Base-by-base conservation (phyloP, 2,113 vertebrate species). In the Laterallus jamaicensis region DNA sequence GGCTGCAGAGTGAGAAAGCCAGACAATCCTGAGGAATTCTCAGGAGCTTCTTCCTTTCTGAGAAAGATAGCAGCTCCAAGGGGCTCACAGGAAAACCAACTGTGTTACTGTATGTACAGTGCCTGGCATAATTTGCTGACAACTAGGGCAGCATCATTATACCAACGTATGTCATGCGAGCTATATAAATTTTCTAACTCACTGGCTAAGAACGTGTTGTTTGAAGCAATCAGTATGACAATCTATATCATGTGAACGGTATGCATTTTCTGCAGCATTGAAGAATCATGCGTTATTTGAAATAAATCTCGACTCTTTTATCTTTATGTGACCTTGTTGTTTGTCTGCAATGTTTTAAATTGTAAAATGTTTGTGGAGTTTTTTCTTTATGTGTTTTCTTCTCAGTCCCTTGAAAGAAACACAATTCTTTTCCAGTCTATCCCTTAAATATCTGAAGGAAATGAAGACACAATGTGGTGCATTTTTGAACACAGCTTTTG, bases 401-500 rank as follows among this genome's bases (percentile, higher is more conserved):
- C 37, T 67, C 25, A 37, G 17, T 35, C 5, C 4, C 26, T 39
- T 37, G 12, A 35, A 4, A 39, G 6, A 86, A 63, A 66, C 4
- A 39, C 3, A 49, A 28, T 71, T 95, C 14, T 10, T 55, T 86
- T 75, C 11, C 19, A 73, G 16, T 18, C 37, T 62, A 18, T 49
- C 49, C 49, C 39, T 62, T 44, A 54, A 62, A 11, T 71, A 89
- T 89, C 80, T 58, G n/a, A 44, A 81, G 81, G 4, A 73, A 68
- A 82, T 24, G 0, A 76, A 76, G 11, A 40, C 7, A 59, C 4
- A 54, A 18, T 0, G 0, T 58, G 12, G 10, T 68, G 15, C 13
- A 25, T 71, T 81, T 85, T 49, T 64, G 2, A 60, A 82, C 25
- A 21, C 12, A 64, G 8, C 2, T 82, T 95, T 91, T 81, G 20